Percentiles rank a stretch among this genome's conserved stretches.
phyloP scores from a whole-genome alignment of 1,140 invertebrate genomes.

The Cryptotermes secundus region DNA sequence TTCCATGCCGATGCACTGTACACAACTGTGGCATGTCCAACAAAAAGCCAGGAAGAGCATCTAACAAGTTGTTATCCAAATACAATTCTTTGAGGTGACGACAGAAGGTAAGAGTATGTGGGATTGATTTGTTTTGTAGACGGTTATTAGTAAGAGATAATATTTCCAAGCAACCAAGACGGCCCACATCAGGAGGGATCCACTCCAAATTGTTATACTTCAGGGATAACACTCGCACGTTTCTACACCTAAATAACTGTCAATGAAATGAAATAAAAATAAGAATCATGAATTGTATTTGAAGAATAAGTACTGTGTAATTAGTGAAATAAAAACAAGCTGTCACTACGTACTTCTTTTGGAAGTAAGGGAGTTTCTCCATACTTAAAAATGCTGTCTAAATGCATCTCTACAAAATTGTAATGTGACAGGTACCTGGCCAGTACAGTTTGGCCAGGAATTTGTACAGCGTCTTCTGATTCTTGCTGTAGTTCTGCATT shows the following conservation, averaged over 20 bases:
- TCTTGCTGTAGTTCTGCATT: constrained; percentile 23
- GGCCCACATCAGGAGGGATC: constrained; percentile 52
- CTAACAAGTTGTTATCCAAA: constrained; percentile 53
- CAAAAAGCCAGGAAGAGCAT: constrained; percentile 55
- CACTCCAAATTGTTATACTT: constrained; percentile 52
- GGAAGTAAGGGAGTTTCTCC: constrained; percentile 36
- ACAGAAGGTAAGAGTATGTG: constrained; percentile 52
- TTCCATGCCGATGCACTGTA: constrained; percentile 55
- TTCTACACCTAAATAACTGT: constrained; percentile 52
- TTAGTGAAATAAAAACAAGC: background rate
- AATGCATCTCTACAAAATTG: constrained; percentile 38
- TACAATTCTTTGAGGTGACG: constrained; percentile 45
- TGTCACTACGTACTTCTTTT: constrained; percentile 32
- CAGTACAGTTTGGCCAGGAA: constrained; percentile 32
- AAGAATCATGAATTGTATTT: background rate
- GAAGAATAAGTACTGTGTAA: background rate
- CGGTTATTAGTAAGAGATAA: constrained; percentile 54
- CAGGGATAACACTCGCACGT: constrained; percentile 46
- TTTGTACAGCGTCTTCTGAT: background rate
- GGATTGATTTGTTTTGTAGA: constrained; percentile 52
- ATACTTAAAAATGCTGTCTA: constrained; percentile 38
- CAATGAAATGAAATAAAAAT: constrained; percentile 17
- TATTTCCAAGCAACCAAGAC: constrained; percentile 49
- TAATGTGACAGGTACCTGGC: constrained; percentile 37
- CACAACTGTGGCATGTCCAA: constrained; percentile 48